Conservation (phyloP, 2,888 invertebrate genomes). For the Lithophane semibrunnea region DNA sequence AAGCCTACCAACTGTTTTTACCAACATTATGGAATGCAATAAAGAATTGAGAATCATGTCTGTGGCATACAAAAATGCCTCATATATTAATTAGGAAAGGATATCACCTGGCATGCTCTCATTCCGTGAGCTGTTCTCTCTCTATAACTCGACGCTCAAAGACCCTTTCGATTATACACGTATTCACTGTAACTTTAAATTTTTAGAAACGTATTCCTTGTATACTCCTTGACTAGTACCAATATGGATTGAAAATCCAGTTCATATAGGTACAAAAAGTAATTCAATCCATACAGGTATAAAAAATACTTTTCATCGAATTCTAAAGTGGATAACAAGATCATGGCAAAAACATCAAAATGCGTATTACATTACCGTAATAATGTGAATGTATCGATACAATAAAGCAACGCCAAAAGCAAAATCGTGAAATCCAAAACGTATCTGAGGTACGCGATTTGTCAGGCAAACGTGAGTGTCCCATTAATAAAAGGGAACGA, state of each 20-base stretch:
- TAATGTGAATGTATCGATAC: conserved; percentile 60
- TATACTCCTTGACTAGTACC: conserved; percentile 4
- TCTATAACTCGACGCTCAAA: conserved; percentile 51
- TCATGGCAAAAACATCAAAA: conserved; percentile 35
- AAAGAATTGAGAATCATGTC: conserved; percentile 45
- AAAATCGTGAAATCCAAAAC: conserved; percentile 67
- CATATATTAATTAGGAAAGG: conserved; percentile 73
- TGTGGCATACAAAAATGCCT: conserved; percentile 65
- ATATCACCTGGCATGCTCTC: conserved; percentile 72
- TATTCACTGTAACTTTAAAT: not conserved
- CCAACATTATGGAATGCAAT: too few relatives aligned
- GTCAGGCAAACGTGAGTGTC: conserved; percentile 85
- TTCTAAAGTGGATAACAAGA: conserved; percentile 12
- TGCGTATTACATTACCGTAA: conserved; percentile 38
- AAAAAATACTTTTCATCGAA: not conserved
- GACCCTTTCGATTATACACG: conserved; percentile 36
- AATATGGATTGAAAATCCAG: too few relatives aligned
- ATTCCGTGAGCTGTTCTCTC: conserved; percentile 67
- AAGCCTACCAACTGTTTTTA: too few relatives aligned
- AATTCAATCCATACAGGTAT: too few relatives aligned
- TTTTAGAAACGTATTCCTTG: not conserved
- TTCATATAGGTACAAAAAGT: not conserved
- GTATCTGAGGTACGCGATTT: conserved; percentile 78
- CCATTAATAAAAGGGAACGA: conserved; percentile 88
- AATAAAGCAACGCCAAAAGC: conserved; percentile 57